Conservation (phyloP, 2,888 invertebrate genomes). For the Megalurothrips usitatus region DNA sequence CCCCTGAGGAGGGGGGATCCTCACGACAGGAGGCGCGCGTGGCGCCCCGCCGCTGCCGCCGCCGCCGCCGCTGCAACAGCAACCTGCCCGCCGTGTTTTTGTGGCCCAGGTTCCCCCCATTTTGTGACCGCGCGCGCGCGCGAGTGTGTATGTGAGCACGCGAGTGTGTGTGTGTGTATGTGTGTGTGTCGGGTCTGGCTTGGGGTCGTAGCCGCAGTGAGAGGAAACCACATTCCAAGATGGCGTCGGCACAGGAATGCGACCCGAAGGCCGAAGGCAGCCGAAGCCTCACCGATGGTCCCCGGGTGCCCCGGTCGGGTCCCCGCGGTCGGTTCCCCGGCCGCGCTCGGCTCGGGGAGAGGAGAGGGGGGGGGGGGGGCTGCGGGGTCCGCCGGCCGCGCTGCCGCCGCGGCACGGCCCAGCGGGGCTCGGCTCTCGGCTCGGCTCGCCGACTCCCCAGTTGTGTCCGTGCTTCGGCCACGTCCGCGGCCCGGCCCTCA, state of each 20-base stretch:
- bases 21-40: not conserved
- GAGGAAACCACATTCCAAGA: conserved; percentile 47
- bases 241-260: conserved; percentile 50
- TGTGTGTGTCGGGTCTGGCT: not conserved
- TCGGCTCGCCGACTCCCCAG: not conserved
- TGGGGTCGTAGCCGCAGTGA: not conserved
- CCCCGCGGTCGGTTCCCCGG: not conserved
- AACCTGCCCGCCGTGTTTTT: too few relatives aligned
- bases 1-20: too few relatives aligned
- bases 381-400: not conserved
- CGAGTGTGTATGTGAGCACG: not conserved
- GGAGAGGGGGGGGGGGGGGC: not conserved
- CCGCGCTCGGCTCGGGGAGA: not conserved
- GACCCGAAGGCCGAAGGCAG: conserved; percentile 41
- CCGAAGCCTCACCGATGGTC: not conserved
- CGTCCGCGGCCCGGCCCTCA: not conserved
- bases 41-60: not conserved
- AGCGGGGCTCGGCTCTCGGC: not conserved
- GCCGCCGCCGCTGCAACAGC: not conserved
- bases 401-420: not conserved
- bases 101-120: too few relatives aligned
- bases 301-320: too few relatives aligned
- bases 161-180: not conserved
- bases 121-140: not conserved
- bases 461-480: not conserved